Base-by-base conservation (phyloP, 2,797 vertebrate genomes). In the Melopsittacus undulatus region DNA sequence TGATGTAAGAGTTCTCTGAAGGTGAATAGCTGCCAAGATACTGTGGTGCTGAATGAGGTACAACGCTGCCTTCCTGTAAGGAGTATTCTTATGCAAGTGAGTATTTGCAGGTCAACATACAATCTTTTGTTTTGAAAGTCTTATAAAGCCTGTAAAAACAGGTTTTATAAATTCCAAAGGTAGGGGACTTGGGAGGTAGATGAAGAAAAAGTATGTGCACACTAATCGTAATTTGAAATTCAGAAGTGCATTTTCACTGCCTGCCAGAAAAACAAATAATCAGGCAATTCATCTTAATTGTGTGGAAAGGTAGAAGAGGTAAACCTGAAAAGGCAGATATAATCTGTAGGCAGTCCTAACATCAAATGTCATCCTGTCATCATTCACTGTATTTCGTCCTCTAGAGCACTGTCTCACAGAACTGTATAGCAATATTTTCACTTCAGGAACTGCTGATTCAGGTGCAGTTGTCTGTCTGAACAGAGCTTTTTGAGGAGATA, bases 311-410 rank as follows among this genome's bases (percentile, higher is more conserved):
- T 40, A 26, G 27, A 73, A 59, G 40, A 45, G 8, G 32, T 23
- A 38, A 79, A 51, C 8, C 9, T 26, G 59, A 57, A 63, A 57
- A 61, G 46, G 49, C 42, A 66, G 27, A 9, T 36, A 34, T 24
- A 20, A 20, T 12, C 3, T 36, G 20, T 7, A 62, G 36, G 40
- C 3, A 63, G 1, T 11, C 8, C 34, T 20, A 2, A 6, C 5
- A 27, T 9, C 34, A 52, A 3, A 26, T 5, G 6, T 20, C 57
- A 62, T 22, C 24, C 34, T 54, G 34, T 29, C 29, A 49, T 68
- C 13, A 2, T 20, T 52, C 21, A 3, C 30, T 75, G 54, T 54
- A 0, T 12, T 17, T 42, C 43, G 20, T 66, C 16, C 27, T 70
- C 45, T 63, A 62, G 13, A 79, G 24, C 34, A 4, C 42, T 15